Evolutionary conservation across 2,113 vertebrate species (phyloP).

Genomic region (Melanerpes formicivorus): DNA sequence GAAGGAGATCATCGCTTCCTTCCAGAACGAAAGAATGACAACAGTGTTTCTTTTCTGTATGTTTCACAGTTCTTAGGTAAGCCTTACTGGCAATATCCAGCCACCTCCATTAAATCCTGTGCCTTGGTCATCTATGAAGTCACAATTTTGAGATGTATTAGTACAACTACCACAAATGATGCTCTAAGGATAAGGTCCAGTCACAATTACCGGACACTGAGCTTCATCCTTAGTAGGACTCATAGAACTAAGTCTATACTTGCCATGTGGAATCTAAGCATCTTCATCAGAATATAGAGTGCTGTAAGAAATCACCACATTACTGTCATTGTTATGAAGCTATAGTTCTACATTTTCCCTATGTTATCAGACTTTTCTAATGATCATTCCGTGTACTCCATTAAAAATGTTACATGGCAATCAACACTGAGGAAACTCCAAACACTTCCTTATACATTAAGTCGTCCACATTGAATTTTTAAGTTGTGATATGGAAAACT

Average conservation of each 20-base stretch:
- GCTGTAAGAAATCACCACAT: not conserved
- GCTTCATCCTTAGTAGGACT: not conserved
- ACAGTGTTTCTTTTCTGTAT: not conserved
- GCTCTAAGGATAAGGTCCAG: not conserved
- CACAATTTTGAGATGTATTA: fast-evolving
- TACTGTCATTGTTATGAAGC: not conserved
- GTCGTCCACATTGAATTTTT: not conserved
- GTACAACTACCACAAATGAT: not conserved
- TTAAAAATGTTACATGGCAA: not conserved
- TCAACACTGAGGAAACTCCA: not conserved
- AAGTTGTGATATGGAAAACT: not conserved
- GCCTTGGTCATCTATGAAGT: not conserved
- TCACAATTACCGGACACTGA: not conserved
- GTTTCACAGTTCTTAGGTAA: not conserved
- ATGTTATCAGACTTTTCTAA: not conserved
- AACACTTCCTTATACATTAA: not conserved
- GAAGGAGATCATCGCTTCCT: not conserved
- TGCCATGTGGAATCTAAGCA: not conserved
- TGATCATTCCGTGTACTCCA: not conserved
- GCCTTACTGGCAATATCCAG: not conserved
- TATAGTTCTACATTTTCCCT: not conserved
- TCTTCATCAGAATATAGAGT: not conserved
- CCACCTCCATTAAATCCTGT: not conserved
- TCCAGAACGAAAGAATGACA: not conserved
- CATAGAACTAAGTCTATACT: not conserved